Conservation (phyloP, 1,140 invertebrate species). For the Myzus persicae region DNA sequence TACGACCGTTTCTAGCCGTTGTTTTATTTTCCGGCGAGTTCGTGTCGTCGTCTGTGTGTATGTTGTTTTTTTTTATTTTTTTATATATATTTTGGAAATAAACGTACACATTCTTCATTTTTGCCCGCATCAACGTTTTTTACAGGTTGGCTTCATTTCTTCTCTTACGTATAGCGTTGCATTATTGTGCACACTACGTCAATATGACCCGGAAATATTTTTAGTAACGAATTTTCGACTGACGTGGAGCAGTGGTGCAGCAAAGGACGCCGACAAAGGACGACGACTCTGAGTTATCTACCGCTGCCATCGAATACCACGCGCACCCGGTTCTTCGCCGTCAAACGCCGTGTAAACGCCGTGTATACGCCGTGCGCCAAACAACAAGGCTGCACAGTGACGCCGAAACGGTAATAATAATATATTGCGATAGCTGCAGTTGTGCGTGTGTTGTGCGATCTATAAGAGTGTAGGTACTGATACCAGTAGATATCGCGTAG, state of each 20-base stretch:
- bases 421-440: background rate
- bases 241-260: background rate
- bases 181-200: background rate
- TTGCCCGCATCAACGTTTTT: background rate
- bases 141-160: background rate
- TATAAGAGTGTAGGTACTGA: no score
- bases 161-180: background rate
- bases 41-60: background rate
- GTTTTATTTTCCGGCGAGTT: conserved; percentile 29
- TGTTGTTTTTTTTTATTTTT: background rate
- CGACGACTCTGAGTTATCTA: conserved; percentile 23
- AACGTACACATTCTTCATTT: background rate
- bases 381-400: background rate
- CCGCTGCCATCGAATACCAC: conserved; percentile 31
- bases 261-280: conserved; percentile 33
- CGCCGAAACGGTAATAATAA: background rate
- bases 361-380: background rate
- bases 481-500: background rate
- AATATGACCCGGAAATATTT: conserved; percentile 45
- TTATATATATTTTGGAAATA: background rate
- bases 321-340: background rate
- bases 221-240: background rate
- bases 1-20: conserved; percentile 28
- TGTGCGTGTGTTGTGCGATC: background rate
- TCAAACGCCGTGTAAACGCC: no score